These are phyloP conservation scores for Oryzias dopingdopingensis DNA, from an alignment of 2,797 vertebrate species.

Conservation along the genomic window DNA sequence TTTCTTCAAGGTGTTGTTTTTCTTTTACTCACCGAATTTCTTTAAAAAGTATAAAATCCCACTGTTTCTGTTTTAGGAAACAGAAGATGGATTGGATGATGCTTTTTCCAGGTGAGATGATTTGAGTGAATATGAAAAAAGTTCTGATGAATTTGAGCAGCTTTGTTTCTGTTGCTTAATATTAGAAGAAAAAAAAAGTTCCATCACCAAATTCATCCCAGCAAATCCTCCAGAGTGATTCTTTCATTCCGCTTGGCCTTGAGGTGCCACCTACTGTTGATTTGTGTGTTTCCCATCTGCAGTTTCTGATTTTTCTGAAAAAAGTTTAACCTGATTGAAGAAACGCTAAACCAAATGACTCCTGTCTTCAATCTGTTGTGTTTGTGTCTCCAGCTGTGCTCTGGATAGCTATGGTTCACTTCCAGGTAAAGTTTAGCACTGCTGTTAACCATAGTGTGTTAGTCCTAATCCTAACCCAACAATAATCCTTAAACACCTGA, in stretches of 20 bases:
- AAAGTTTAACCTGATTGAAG: neutral
- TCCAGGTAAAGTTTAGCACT: constrained; percentile 72
- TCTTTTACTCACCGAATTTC: too few relatives aligned
- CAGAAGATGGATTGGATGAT: constrained; percentile 90
- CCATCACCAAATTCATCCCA: constrained; percentile 1
- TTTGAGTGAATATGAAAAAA: neutral
- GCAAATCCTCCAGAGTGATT: neutral
- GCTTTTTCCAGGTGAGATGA: constrained; percentile 89
- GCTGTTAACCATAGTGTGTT: constrained; percentile 34
- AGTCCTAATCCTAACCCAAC: constrained; percentile 49
- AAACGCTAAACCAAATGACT: neutral
- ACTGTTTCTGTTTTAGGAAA: constrained; percentile 73
- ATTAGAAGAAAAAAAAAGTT: neutral
- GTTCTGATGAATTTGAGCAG: neutral
- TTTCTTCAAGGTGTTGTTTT: too few relatives aligned
- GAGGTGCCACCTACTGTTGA: constrained; percentile 34
- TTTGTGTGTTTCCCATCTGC: constrained; percentile 30
- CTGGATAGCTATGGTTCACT: constrained; percentile 77
- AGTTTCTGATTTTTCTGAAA: neutral
- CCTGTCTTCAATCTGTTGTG: constrained; percentile 60
- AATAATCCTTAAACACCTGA: constrained; percentile 24
- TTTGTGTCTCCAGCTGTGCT: constrained; percentile 78
- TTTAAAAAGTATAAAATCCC: neutral
- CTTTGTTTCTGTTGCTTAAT: constrained; percentile 18
- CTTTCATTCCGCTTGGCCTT: constrained; percentile 5